Base-by-base conservation (phyloP, 2,888 invertebrate species). In the Diadromus collaris region DNA sequence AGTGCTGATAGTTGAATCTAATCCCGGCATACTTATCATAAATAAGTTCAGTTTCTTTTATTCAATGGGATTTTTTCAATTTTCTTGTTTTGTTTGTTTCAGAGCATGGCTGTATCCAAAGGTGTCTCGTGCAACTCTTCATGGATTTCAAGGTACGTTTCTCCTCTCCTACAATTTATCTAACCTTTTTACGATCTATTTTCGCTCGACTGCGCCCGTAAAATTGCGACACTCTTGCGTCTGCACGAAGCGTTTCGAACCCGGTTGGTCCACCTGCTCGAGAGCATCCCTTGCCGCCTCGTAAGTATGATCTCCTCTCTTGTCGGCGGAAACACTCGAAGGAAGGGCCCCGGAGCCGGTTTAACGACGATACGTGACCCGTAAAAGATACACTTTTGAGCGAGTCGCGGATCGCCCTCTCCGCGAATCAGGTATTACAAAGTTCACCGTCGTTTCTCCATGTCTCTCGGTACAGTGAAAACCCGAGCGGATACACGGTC, bases 161-260 rank as follows among this genome's bases (percentile, higher is more conserved):
- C 38, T 34, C 68, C 19, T 58, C 27, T 34, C 10, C 34, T 67
- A 61, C 44, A 48, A 78, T 78, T 78, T 56, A 73, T 56, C 56
- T 34, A 56, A 78, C 56, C 77, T 64, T 68, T 72, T 77, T 77
- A 72, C 77, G 77, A 77, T 73, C 68, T 64, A 73, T 78, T 73
- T 69, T 78, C 77, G 56, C 68, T 68, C 68, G 44, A 68, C 56
- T 41, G 32, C 27, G 61, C 46, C 46, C 63, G 58, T 78, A 73
- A 73, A 78, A 78, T 68, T 56, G 63, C 58, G 32, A 69, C 21
- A 44, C 56, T 54, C 54, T 54, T 61, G 34, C 67, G 27, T 24
- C 41, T 51, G 67, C 69, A 44, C 13, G 21, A 58, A 56, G n/a
- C 27, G 58, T n/a, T 6, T 13, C 51, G 69, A n/a, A 32, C 34